Percentiles rank a stretch among this genome's conserved stretches.
phyloP scores from a whole-genome alignment of 1,140 invertebrate genomes.

The Chlorops oryzae region DNA sequence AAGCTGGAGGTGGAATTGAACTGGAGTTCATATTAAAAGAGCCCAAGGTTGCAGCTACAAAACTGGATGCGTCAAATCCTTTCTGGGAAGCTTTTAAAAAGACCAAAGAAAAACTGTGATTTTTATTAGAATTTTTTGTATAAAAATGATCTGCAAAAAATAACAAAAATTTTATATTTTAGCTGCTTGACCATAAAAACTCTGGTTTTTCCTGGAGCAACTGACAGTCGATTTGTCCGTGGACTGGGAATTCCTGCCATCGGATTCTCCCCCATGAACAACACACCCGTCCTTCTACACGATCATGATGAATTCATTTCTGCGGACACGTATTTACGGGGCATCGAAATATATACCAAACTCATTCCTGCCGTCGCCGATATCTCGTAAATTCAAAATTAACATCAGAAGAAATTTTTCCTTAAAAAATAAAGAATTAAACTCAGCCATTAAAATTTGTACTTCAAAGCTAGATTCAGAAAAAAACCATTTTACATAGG shows the following conservation, averaged over 20 bases:
- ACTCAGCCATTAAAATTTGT: neutral
- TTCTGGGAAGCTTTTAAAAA: slow-evolving; percentile 75
- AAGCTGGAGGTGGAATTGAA: slow-evolving; percentile 73
- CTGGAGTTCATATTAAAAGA: slow-evolving; percentile 69
- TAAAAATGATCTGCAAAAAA: no score
- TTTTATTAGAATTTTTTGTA: slow-evolving; percentile 9
- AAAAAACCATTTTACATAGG: no score
- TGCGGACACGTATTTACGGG: slow-evolving; percentile 62
- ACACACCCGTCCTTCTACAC: slow-evolving; percentile 66
- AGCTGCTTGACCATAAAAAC: slow-evolving; percentile 55
- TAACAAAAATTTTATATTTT: neutral
- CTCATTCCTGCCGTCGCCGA: slow-evolving; percentile 58
- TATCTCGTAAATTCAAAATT: slow-evolving; percentile 50
- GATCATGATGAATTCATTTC: slow-evolving; percentile 75
- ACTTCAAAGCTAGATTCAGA: no score
- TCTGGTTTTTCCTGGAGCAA: slow-evolving; percentile 73
- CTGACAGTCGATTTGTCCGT: slow-evolving; percentile 68
- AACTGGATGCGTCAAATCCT: slow-evolving; percentile 62
- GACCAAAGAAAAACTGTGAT: slow-evolving; percentile 55
- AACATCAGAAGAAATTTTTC: slow-evolving; percentile 43
- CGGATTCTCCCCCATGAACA: slow-evolving; percentile 75
- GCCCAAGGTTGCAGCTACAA: slow-evolving; percentile 58
- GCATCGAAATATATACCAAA: slow-evolving; percentile 66
- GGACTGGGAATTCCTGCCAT: slow-evolving; percentile 69
- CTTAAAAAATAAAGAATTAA: neutral